Percentiles rank a stretch among this genome's conserved stretches.
These are phyloP conservation scores for Parus major DNA, from an alignment of 2,113 vertebrate species.

Conservation along the genomic window DNA sequence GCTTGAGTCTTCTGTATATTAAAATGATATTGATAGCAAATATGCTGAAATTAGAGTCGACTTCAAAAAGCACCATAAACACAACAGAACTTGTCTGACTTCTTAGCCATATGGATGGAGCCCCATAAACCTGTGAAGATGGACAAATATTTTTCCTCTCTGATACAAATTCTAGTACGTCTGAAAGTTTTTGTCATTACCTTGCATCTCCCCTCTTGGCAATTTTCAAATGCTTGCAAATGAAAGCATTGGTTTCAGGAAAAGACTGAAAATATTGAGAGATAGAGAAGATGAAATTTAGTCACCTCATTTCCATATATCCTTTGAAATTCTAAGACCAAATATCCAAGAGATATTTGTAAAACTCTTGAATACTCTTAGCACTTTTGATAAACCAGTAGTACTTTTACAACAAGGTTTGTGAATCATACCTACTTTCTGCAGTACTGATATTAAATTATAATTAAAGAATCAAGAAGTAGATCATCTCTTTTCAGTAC, in stretches of 20 bases:
- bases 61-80: not conserved
- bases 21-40: not conserved
- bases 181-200: not conserved
- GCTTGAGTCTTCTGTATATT: not conserved
- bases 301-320: not conserved
- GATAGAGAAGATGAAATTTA: not conserved
- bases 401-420: not conserved
- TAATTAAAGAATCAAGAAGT: not conserved
- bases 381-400: not conserved
- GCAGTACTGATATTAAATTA: not conserved
- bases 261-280: not conserved
- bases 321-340: not conserved
- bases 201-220: not conserved
- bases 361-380: not conserved
- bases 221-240: not conserved
- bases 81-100: not conserved
- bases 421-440: not conserved
- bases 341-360: not conserved
- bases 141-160: not conserved
- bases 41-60: not conserved
- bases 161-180: not conserved
- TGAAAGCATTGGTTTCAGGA: not conserved
- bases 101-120: not conserved
- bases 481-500: not conserved
- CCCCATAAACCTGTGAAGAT: not conserved